These are phyloP conservation scores for Cataglyphis albicans DNA, from an alignment of 2,888 invertebrate genomes.

Conservation along the genomic window DNA sequence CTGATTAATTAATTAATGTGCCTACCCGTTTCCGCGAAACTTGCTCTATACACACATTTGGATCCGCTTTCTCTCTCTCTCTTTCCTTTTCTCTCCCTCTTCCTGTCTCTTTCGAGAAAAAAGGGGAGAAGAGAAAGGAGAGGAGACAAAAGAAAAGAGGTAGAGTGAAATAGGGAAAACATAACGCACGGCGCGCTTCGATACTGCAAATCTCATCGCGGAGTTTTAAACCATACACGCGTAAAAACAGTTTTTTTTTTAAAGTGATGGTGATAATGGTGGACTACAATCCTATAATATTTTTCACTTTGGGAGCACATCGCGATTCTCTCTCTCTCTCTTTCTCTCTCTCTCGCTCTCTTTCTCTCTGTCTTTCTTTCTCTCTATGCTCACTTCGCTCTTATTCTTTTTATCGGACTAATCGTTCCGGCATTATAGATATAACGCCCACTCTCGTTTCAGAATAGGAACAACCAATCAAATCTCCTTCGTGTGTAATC, in stretches of 20 bases:
- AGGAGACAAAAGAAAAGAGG: slow-evolving; percentile 24
- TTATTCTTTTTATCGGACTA: slow-evolving; percentile 61
- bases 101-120: background rate
- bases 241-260: slow-evolving; percentile 35
- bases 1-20: slow-evolving; percentile 53
- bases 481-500: slow-evolving; percentile 78
- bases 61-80: slow-evolving; percentile 3
- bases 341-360: slow-evolving; percentile 59
- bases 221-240: slow-evolving; percentile 69
- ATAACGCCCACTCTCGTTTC: slow-evolving; percentile 77
- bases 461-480: slow-evolving; percentile 85
- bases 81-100: background rate
- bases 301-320: slow-evolving; percentile 73
- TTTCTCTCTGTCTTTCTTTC: slow-evolving; percentile 38
- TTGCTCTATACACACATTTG: slow-evolving; percentile 30
- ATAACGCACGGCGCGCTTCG: slow-evolving; percentile 48
- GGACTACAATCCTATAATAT: slow-evolving; percentile 68
- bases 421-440: slow-evolving; percentile 70
- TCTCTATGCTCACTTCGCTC: slow-evolving; percentile 65
- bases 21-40: slow-evolving; percentile 24
- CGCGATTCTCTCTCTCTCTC: slow-evolving; percentile 64
- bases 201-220: slow-evolving; percentile 60
- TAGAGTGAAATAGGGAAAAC: slow-evolving; percentile 64
- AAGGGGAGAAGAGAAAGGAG: background rate
- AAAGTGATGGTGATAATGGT: slow-evolving; percentile 46